Evolutionary conservation across 2,888 invertebrate species (phyloP).

Genomic region (Meandrusa payeni): DNA sequence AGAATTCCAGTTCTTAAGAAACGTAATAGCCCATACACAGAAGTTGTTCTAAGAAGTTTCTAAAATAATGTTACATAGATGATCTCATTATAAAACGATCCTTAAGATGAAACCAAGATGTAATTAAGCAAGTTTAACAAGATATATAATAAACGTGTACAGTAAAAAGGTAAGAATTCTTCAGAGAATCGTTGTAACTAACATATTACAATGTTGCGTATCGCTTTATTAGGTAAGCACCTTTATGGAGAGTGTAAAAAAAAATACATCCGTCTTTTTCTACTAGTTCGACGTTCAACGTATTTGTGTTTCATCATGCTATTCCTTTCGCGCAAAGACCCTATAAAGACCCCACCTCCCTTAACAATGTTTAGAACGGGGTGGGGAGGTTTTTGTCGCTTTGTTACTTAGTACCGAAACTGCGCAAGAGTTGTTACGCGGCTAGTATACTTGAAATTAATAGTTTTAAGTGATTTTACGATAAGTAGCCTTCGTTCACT

Average conservation of each 20-base stretch:
- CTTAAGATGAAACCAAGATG: too few species aligned
- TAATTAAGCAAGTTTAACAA: too few species aligned
- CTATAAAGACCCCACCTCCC: constrained; percentile 43
- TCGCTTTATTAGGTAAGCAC: constrained; percentile 23
- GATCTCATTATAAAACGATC: too few species aligned
- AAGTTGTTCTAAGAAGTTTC: too few species aligned
- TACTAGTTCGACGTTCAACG: constrained; percentile 22
- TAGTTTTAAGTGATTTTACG: constrained; percentile 8
- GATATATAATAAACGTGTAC: too few species aligned
- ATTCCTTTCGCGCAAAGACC: constrained; percentile 34
- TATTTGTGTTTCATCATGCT: constrained; percentile 33
- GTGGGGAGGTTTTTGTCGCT: constrained; percentile 38
- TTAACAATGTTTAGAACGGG: constrained; percentile 36
- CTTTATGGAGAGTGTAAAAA: constrained; percentile 26
- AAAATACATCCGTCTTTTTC: constrained; percentile 36
- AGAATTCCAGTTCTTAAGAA: too few species aligned
- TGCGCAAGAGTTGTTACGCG: constrained; percentile 42
- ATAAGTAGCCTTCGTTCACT: background rate
- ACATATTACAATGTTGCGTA: constrained; percentile 1
- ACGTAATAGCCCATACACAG: too few species aligned
- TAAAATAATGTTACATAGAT: too few species aligned
- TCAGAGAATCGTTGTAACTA: too few species aligned
- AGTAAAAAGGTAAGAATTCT: too few species aligned
- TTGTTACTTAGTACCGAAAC: constrained; percentile 22
- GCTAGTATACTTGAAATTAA: constrained; percentile 2